Evolutionary conservation across 2,797 vertebrate genomes (phyloP).

Genomic region (Eidolon dupreanum): DNA sequence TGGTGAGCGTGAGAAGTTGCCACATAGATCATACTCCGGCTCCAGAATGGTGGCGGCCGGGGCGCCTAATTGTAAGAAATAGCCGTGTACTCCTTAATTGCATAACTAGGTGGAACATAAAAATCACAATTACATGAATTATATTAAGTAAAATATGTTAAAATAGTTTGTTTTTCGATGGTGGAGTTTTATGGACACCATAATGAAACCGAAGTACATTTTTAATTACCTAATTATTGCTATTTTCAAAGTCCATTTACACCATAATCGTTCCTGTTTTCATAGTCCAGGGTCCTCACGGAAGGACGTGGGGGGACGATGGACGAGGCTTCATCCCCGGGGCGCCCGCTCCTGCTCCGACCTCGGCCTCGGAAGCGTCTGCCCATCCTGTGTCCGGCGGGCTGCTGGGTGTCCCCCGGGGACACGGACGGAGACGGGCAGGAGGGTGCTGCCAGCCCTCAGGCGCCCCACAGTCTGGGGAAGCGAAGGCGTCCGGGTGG

Average conservation of each 20-base stretch:
- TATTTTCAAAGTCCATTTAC: constrained; percentile 86
- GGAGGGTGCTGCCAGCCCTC: no score
- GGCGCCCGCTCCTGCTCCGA: neutral
- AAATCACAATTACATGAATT: constrained; percentile 85
- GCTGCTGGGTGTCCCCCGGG: no score
- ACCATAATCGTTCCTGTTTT: constrained; percentile 80
- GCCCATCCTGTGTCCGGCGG: no score
- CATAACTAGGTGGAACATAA: constrained; percentile 85
- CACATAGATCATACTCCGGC: constrained; percentile 85
- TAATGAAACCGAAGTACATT: constrained; percentile 84
- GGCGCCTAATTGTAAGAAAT: constrained; percentile 87
- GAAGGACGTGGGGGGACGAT: constrained; percentile 48
- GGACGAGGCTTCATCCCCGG: constrained; percentile 38
- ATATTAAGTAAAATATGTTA: constrained; percentile 88
- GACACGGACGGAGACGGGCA: no score
- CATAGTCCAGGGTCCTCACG: constrained; percentile 75
- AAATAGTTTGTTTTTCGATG: constrained; percentile 84
- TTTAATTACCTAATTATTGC: constrained; percentile 88
- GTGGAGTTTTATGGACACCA: constrained; percentile 83
- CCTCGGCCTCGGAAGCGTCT: no score
- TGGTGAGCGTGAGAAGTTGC: constrained; percentile 86
- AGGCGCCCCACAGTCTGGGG: no score
- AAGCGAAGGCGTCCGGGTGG: no score
- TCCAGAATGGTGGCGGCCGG: constrained; percentile 76
- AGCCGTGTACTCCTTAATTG: constrained; percentile 85